Percentiles rank a stretch among this genome's conserved stretches.
Evolutionary conservation across 1,140 invertebrate species (phyloP).

Genomic region (Drosophila erecta): DNA sequence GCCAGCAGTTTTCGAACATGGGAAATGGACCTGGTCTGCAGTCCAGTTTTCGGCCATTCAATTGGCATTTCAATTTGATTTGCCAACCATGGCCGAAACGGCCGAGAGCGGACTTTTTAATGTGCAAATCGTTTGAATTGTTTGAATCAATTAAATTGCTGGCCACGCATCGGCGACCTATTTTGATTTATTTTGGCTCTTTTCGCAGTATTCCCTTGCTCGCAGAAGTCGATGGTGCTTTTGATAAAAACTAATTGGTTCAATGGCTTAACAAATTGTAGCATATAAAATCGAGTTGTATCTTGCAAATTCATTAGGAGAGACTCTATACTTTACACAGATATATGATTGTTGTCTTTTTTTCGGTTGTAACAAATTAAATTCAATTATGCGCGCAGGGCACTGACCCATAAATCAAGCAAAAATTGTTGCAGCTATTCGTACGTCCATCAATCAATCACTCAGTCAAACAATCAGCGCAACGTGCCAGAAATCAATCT

Average conservation of each 20-base stretch:
- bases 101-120: conserved; percentile 36
- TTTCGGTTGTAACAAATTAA: conserved; percentile 18
- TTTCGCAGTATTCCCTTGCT: not conserved
- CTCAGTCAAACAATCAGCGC: conserved; percentile 39
- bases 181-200: conserved; percentile 40
- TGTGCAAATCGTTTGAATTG: conserved; percentile 54
- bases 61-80: conserved; percentile 75
- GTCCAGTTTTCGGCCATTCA: conserved; percentile 15
- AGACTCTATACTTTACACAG: conserved; percentile 12
- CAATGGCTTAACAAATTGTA: conserved; percentile 20
- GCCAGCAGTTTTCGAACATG: conserved; percentile 18
- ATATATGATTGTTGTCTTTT: not conserved
- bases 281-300: conserved; percentile 25
- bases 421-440: conserved; percentile 13
- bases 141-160: conserved; percentile 58
- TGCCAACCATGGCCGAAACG: conserved; percentile 31
- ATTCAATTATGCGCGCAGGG: conserved; percentile 24
- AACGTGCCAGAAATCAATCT: conserved; percentile 37
- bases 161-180: conserved; percentile 33
- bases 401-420: conserved; percentile 43
- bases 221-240: not conserved
- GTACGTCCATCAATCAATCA: conserved; percentile 41
- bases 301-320: conserved; percentile 14
- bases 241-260: conserved; percentile 41
- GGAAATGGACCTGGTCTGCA: not conserved